Evolutionary conservation across 2,888 invertebrate genomes (phyloP).

Genomic region (Macropis europaea): DNA sequence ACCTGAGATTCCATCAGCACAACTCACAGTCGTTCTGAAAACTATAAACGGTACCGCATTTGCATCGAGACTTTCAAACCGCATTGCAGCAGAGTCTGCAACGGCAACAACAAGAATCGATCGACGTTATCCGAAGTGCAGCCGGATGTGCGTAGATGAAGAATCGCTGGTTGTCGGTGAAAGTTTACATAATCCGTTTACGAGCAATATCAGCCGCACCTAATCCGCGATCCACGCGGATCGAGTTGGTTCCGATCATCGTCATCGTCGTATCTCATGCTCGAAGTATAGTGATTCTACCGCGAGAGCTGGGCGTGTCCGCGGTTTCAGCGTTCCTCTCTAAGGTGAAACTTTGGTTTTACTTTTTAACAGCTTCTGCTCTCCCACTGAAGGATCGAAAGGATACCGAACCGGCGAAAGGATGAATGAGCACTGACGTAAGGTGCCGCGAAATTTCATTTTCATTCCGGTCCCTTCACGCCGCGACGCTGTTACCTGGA

Average conservation of each 20-base stretch:
- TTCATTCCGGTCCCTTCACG: conserved; percentile 43
- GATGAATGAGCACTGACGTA: conserved; percentile 66
- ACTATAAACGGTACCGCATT: too few relatives aligned
- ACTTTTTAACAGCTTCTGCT: conserved; percentile 62
- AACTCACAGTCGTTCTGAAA: too few relatives aligned
- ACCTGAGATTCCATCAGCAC: too few relatives aligned
- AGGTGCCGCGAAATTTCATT: conserved; percentile 44
- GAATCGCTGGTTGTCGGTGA: conserved; percentile 30
- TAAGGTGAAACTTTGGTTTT: conserved; percentile 66
- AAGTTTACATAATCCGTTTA: conserved; percentile 50
- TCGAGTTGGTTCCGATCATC: not conserved
- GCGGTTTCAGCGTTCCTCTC: conserved; percentile 29
- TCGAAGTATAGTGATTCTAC: conserved; percentile 43
- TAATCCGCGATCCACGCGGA: conserved; percentile 26
- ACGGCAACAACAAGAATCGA: not conserved
- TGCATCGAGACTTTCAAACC: too few relatives aligned
- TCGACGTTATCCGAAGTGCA: too few relatives aligned
- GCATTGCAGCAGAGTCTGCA: too few relatives aligned
- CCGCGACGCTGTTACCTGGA: not conserved
- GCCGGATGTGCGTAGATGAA: too few relatives aligned
- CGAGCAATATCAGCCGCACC: conserved; percentile 7
- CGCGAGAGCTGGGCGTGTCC: conserved; percentile 53
- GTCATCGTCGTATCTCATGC: conserved; percentile 1
- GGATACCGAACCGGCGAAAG: conserved; percentile 57
- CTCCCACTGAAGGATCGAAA: conserved; percentile 56